Percentiles rank a stretch among this genome's conserved stretches.
Evolutionary conservation across 2,113 vertebrate genomes (phyloP).

Genomic region (Pomatostomus ruficeps): DNA sequence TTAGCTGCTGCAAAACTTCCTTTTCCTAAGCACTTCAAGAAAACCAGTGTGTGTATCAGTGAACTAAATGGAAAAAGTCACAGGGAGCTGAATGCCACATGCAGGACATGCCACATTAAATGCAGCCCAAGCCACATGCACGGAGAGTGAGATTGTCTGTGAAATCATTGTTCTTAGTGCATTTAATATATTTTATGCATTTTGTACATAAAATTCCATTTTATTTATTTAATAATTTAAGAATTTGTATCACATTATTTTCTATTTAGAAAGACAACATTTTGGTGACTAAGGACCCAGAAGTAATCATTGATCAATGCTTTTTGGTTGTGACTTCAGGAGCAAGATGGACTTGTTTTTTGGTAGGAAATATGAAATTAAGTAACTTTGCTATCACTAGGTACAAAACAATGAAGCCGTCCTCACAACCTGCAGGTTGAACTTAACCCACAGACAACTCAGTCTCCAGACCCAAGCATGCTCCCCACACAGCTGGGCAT

Average conservation of each 20-base stretch:
- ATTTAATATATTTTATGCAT: neutral
- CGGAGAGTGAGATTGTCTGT: neutral
- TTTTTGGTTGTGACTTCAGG: neutral
- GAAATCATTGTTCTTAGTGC: neutral
- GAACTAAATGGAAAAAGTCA: constrained; percentile 21
- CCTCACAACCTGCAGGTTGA: neutral
- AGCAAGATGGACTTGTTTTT: neutral
- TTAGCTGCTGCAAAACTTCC: neutral
- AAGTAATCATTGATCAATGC: neutral
- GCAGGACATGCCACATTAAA: neutral
- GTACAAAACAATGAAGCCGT: neutral
- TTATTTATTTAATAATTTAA: neutral
- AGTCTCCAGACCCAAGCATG: neutral
- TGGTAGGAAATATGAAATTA: neutral
- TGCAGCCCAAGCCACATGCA: neutral
- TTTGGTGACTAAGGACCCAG: neutral
- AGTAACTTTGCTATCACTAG: neutral
- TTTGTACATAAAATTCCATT: neutral
- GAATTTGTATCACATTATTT: neutral
- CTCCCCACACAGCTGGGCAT: neutral
- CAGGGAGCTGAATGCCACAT: neutral
- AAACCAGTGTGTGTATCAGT: neutral
- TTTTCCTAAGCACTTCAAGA: neutral
- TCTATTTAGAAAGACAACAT: neutral
- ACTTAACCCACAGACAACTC: neutral